These are phyloP conservation scores for Griposia aprilina DNA, from an alignment of 2,888 invertebrate species.

Conservation along the genomic window DNA sequence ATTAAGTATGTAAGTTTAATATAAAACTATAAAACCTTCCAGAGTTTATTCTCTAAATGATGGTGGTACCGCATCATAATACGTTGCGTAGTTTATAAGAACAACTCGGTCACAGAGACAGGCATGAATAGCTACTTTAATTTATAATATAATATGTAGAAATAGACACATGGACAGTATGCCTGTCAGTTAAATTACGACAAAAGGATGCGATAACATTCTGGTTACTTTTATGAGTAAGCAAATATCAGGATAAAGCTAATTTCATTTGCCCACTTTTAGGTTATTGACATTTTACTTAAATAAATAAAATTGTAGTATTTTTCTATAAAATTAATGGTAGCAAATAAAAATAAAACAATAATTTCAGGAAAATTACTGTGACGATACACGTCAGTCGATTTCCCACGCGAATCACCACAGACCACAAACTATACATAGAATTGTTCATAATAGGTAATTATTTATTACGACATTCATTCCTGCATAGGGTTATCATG, in stretches of 20 bases:
- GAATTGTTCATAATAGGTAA: background rate
- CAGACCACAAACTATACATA: constrained; percentile 7
- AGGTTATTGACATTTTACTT: background rate
- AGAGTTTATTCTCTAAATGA: no score
- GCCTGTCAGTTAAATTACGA: background rate
- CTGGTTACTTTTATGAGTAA: background rate
- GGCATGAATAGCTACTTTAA: no score
- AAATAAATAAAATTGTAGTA: background rate
- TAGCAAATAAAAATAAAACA: background rate
- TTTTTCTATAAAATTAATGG: background rate
- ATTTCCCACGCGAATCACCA: constrained; percentile 27
- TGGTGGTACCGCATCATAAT: no score
- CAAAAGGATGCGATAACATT: constrained; percentile 27
- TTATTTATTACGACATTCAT: background rate
- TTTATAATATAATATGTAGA: no score
- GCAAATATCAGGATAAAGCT: background rate
- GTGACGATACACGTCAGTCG: constrained; percentile 15
- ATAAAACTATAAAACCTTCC: no score
- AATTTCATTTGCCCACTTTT: background rate
- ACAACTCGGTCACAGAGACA: background rate
- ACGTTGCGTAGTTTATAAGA: no score
- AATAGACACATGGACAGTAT: background rate
- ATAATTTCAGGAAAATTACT: background rate
- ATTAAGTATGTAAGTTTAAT: no score
- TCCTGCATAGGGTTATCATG: background rate